Conservation (phyloP, 2,888 invertebrate species). For the Orthonychiurus folsomi region DNA sequence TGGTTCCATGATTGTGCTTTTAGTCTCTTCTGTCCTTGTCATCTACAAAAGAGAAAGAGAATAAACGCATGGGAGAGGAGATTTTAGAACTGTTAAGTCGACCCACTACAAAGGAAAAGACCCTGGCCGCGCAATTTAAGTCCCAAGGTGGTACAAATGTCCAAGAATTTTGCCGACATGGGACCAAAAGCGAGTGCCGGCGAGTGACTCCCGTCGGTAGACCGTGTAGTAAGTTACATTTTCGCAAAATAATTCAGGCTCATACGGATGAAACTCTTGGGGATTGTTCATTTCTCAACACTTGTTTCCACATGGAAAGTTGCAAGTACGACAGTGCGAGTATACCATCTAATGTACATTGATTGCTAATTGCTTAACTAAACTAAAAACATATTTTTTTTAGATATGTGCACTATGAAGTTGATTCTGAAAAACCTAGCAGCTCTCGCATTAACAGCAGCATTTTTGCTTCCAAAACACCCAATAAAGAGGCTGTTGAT, state of each 20-base stretch:
- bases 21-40: slow-evolving; percentile 82
- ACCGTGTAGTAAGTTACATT: slow-evolving; percentile 82
- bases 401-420: slow-evolving; percentile 96
- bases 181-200: slow-evolving; percentile 79
- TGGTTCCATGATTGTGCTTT: slow-evolving; percentile 7
- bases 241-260: slow-evolving; percentile 88
- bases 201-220: slow-evolving; percentile 47
- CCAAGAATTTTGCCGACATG: slow-evolving; percentile 90
- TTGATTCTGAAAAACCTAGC: slow-evolving; percentile 61
- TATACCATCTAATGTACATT: neutral
- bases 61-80: slow-evolving; percentile 90
- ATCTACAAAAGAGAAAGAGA: slow-evolving; percentile 89
- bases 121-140: slow-evolving; percentile 87
- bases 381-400: neutral
- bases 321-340: slow-evolving; percentile 61
- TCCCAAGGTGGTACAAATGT: slow-evolving; percentile 70
- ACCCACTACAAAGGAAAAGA: slow-evolving; percentile 91
- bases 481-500: slow-evolving; percentile 13
- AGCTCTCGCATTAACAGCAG: no score
- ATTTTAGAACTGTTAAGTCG: slow-evolving; percentile 86
- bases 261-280: slow-evolving; percentile 93
- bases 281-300: slow-evolving; percentile 95
- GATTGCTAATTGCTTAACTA: slow-evolving; percentile 5
- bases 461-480: slow-evolving; percentile 11
- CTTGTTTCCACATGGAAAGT: slow-evolving; percentile 98